Conservation (phyloP, 64 coral and sea anemone genomes). For the Pocillopora verrucosa region DNA sequence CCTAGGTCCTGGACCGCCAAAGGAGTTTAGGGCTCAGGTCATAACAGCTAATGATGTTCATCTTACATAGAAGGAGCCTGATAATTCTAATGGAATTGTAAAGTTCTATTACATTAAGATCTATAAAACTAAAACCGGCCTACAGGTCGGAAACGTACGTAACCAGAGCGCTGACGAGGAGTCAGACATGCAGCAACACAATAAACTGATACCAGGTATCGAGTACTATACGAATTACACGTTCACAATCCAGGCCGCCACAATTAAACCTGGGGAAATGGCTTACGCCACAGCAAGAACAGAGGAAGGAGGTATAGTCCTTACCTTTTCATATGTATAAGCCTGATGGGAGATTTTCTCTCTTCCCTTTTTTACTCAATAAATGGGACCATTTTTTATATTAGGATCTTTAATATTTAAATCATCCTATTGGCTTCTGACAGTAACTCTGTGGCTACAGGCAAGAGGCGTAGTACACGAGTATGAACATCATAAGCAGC, state of each 20-base stretch:
- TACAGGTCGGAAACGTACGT: not conserved
- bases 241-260: conserved; percentile 8
- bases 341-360: not conserved
- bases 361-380: not conserved
- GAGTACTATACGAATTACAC: conserved; percentile 37
- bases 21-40: not conserved
- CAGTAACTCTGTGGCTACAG: no score
- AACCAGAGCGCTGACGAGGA: not conserved
- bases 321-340: not conserved
- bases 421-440: no score
- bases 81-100: conserved; percentile 28
- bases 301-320: conserved; percentile 33
- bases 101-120: conserved; percentile 20
- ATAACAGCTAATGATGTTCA: not conserved
- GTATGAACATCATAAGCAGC: no score
- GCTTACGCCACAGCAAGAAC: conserved; percentile 10
- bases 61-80: conserved; percentile 21
- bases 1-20: conserved; percentile 31
- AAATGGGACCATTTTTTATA: no score
- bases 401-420: no score
- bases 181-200: not conserved
- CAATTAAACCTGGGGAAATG: conserved; percentile 13
- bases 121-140: conserved; percentile 2
- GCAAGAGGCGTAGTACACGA: no score
- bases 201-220: not conserved